Conservation (phyloP, 1,140 invertebrate species). For the Meloidogyne floridensis region DNA sequence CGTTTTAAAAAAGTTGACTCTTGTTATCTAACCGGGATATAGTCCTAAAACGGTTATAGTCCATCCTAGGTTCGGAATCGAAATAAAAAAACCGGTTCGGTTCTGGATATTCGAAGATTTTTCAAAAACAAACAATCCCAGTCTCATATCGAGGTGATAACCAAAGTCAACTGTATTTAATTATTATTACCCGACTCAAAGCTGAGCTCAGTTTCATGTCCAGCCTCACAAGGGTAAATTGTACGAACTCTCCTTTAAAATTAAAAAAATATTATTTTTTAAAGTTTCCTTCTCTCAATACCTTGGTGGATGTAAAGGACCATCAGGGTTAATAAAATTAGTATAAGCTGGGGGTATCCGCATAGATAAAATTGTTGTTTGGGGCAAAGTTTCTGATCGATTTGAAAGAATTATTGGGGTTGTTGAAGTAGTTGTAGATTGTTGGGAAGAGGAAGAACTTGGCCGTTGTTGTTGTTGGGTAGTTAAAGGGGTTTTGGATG, state of each 20-base stretch:
- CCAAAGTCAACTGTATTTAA: background rate
- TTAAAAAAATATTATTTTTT: background rate
- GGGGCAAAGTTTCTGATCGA: background rate
- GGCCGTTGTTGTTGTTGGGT: background rate
- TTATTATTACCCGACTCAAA: slow-evolving; percentile 4
- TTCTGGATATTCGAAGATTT: too few relatives aligned
- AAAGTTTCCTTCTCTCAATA: background rate
- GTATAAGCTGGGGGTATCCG: slow-evolving; percentile 9
- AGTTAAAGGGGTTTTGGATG: background rate
- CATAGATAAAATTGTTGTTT: background rate
- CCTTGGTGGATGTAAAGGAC: slow-evolving; percentile 11
- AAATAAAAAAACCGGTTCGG: too few relatives aligned
- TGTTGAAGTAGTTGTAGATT: background rate
- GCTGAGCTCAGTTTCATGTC: slow-evolving; percentile 28
- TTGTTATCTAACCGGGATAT: too few relatives aligned
- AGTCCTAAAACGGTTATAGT: too few relatives aligned
- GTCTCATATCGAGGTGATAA: too few relatives aligned
- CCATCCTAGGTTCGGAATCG: too few relatives aligned
- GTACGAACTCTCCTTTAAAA: slow-evolving; percentile 6
- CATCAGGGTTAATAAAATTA: slow-evolving; percentile 17
- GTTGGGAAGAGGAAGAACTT: background rate
- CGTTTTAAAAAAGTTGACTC: too few relatives aligned
- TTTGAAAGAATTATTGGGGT: background rate
- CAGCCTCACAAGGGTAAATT: slow-evolving; percentile 17
- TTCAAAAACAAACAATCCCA: too few relatives aligned